Conservation (phyloP, 2,797 vertebrate genomes). For the Halcyon smyrnensis region DNA sequence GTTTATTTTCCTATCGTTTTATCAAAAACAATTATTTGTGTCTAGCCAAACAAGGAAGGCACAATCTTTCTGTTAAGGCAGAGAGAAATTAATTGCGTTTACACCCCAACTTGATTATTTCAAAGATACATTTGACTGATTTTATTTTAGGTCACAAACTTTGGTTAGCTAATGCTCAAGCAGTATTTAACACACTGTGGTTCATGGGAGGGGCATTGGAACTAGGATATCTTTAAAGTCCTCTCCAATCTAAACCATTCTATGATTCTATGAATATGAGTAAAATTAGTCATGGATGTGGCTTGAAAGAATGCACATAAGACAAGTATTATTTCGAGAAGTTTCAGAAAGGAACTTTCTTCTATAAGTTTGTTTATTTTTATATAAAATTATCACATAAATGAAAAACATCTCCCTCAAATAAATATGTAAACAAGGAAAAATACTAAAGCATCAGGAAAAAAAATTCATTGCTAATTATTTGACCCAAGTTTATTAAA, state of each 20-base stretch:
- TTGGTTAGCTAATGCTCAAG: background rate
- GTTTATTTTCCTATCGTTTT: background rate
- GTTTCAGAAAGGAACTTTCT: background rate
- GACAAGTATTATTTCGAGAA: background rate
- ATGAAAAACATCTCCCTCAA: background rate
- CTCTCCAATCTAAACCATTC: too few relatives aligned
- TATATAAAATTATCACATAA: background rate
- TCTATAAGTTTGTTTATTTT: background rate
- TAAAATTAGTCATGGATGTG: background rate
- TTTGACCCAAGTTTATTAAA: background rate
- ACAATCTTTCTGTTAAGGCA: background rate
- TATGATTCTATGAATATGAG: background rate
- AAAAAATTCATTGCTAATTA: background rate
- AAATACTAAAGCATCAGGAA: background rate
- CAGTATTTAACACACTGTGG: background rate
- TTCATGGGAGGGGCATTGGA: background rate
- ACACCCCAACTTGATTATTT: background rate
- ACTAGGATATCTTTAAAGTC: too few relatives aligned
- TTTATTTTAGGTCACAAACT: background rate
- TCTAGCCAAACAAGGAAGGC: background rate
- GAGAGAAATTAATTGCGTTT: background rate
- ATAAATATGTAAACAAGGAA: too few relatives aligned
- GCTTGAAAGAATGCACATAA: background rate
- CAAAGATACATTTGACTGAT: background rate
- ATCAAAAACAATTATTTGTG: background rate